These are phyloP conservation scores for Epinephelus cyanopodus DNA, from an alignment of 2,113 vertebrate genomes.

Conservation along the genomic window DNA sequence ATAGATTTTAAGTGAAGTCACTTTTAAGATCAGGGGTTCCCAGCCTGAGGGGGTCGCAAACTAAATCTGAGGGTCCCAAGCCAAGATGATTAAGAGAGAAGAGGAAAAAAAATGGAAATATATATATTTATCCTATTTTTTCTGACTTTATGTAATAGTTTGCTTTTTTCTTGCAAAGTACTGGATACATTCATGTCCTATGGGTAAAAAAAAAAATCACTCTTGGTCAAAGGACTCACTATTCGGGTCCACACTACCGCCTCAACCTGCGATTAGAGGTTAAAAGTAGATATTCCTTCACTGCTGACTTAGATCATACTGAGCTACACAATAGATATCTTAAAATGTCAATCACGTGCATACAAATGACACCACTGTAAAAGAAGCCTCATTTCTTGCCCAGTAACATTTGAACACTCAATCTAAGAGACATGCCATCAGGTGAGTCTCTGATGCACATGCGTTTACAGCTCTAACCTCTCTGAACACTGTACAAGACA, in stretches of 20 bases:
- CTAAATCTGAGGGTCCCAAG: background rate
- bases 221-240: background rate
- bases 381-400: background rate
- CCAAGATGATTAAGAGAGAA: background rate
- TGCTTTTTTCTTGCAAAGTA: background rate
- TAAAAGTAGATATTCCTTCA: no score
- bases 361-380: background rate
- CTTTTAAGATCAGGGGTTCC: background rate
- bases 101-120: background rate
- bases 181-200: background rate
- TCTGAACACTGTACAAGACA: background rate
- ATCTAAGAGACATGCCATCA: background rate
- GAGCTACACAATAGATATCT: background rate
- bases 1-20: background rate
- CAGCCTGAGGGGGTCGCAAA: background rate
- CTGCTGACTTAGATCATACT: background rate
- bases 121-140: no score
- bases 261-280: background rate
- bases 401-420: background rate
- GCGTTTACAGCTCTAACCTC: background rate
- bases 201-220: background rate
- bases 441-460: constrained; percentile 1
- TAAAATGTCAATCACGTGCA: background rate
- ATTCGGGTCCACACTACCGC: background rate
- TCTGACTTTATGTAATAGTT: no score